Evolutionary conservation across 1,140 invertebrate genomes (phyloP).

Genomic region (Drosophila mayri): DNA sequence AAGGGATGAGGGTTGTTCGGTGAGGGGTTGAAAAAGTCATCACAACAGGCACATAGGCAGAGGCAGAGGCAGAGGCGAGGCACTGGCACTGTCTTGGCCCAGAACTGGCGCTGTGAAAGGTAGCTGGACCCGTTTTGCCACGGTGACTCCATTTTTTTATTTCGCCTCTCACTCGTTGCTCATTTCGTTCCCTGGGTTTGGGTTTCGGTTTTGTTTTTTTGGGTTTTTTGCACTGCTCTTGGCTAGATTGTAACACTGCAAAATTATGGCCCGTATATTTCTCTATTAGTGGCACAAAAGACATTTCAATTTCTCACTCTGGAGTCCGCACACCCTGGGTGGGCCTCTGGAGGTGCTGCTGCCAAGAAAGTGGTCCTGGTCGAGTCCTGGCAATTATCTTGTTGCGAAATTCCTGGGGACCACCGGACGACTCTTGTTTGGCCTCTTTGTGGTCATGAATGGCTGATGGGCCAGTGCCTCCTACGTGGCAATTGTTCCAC

Average conservation of each 20-base stretch:
- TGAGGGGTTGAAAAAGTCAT: conserved; percentile 67
- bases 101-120: conserved; percentile 81
- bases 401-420: conserved; percentile 71
- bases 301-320: conserved; percentile 71
- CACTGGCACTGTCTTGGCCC: conserved; percentile 56
- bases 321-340: conserved; percentile 48
- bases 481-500: conserved; percentile 66
- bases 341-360: conserved; percentile 33
- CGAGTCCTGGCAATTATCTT: conserved; percentile 58
- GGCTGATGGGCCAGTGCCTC: conserved; percentile 62
- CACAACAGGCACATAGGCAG: conserved; percentile 18
- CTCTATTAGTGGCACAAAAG: conserved; percentile 77
- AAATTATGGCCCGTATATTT: conserved; percentile 75
- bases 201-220: conserved; percentile 25
- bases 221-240: conserved; percentile 48
- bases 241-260: conserved; percentile 60
- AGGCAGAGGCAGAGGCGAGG: not conserved
- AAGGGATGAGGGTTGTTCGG: conserved; percentile 77
- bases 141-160: conserved; percentile 73
- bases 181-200: conserved; percentile 31
- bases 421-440: conserved; percentile 74
- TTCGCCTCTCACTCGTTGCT: conserved; percentile 44
- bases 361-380: conserved; percentile 32
- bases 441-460: conserved; percentile 81
- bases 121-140: conserved; percentile 50